These are phyloP conservation scores for Augiades crinisus DNA, from an alignment of 2,888 invertebrate genomes.

Conservation along the genomic window DNA sequence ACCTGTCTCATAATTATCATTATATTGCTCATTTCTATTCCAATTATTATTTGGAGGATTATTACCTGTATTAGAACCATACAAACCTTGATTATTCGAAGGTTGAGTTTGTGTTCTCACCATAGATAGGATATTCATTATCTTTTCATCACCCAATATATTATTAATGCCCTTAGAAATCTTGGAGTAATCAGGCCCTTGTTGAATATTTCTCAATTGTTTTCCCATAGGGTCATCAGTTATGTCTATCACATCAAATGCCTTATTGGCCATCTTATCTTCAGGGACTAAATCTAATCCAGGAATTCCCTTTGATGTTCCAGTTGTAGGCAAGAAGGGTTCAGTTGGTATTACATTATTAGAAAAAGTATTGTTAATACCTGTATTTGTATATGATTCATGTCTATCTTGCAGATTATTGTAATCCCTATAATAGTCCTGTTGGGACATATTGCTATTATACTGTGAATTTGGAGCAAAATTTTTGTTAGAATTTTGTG, in stretches of 20 bases:
- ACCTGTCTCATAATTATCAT: slow-evolving; percentile 27
- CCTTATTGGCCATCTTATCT: slow-evolving; percentile 40
- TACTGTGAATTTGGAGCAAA: slow-evolving; percentile 42
- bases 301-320: slow-evolving; percentile 82
- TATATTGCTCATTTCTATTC: slow-evolving; percentile 43
- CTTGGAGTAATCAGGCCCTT: slow-evolving; percentile 77
- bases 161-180: slow-evolving; percentile 83
- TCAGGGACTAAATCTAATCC: slow-evolving; percentile 86
- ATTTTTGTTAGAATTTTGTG: slow-evolving; percentile 38
- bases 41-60: slow-evolving; percentile 42
- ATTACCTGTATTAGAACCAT: slow-evolving; percentile 29
- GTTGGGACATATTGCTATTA: slow-evolving; percentile 36
- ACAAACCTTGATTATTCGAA: slow-evolving; percentile 17
- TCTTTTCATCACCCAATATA: slow-evolving; percentile 83
- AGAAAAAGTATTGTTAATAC: slow-evolving; percentile 5
- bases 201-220: slow-evolving; percentile 28
- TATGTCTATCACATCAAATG: slow-evolving; percentile 57
- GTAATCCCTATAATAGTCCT: slow-evolving; percentile 41
- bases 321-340: slow-evolving; percentile 52
- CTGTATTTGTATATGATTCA: slow-evolving; percentile 46
- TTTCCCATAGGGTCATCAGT: slow-evolving; percentile 42
- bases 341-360: slow-evolving; percentile 30
- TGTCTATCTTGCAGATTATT: slow-evolving; percentile 49
- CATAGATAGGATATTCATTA: slow-evolving; percentile 82
- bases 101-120: slow-evolving; percentile 44